phyloP scores from a whole-genome alignment of 2,113 vertebrate species.

The Aythya baeri region DNA sequence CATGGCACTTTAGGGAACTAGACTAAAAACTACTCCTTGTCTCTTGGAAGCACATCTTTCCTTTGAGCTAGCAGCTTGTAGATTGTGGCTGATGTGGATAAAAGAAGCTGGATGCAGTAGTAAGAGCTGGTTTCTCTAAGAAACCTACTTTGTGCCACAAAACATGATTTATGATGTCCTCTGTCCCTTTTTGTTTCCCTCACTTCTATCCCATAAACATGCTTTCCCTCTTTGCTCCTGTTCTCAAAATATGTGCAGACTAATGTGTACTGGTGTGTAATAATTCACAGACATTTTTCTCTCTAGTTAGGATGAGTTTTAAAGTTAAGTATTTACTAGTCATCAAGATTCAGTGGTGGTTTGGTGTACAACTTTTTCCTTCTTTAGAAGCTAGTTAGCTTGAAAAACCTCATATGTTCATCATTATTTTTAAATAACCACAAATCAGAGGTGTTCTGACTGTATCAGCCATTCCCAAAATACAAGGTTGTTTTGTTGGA shows the following conservation, averaged over 20 bases:
- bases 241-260: neutral
- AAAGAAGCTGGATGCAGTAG: neutral
- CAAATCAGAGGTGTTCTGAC: constrained; percentile 45
- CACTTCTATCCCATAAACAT: neutral
- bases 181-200: neutral
- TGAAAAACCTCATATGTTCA: constrained; percentile 54
- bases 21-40: neutral
- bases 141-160: constrained; percentile 14
- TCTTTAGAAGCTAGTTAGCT: constrained; percentile 54
- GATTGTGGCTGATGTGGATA: neutral
- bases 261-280: neutral
- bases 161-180: neutral
- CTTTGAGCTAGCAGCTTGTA: neutral
- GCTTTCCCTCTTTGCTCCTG: neutral
- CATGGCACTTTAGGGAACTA: neutral
- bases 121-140: neutral
- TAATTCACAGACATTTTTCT: neutral
- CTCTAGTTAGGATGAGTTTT: constrained; percentile 9
- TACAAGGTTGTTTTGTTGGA: constrained; percentile 38
- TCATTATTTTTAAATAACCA: constrained; percentile 21
- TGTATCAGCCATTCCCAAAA: constrained; percentile 10
- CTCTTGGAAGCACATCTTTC: neutral
- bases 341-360: constrained; percentile 50
- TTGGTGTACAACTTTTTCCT: constrained; percentile 31
- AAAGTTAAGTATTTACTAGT: constrained; percentile 21